Conservation (phyloP, 2,888 invertebrate species). For the Eristalis pertinax region DNA sequence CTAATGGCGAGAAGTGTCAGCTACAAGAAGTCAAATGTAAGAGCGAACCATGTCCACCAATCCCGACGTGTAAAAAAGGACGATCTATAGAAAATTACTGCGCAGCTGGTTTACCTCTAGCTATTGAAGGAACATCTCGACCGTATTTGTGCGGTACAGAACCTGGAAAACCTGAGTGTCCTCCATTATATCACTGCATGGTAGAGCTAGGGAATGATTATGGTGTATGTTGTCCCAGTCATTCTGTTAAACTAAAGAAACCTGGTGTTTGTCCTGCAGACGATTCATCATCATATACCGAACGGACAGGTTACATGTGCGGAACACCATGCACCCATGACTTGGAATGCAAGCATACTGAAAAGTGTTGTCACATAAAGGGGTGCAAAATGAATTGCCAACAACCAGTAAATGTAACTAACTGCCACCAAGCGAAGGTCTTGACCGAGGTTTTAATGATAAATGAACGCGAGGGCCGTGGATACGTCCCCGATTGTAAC, state of each 20-base stretch:
- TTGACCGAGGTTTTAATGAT: slow-evolving; percentile 89
- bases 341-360: slow-evolving; percentile 90
- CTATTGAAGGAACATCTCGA: slow-evolving; percentile 87
- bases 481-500: slow-evolving; percentile 92
- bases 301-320: slow-evolving; percentile 82
- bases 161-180: slow-evolving; percentile 91
- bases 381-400: slow-evolving; percentile 89
- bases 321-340: slow-evolving; percentile 89
- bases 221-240: slow-evolving; percentile 92
- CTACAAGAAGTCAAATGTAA: slow-evolving; percentile 90
- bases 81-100: slow-evolving; percentile 90
- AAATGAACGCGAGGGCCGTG: slow-evolving; percentile 90
- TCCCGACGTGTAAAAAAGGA: slow-evolving; percentile 91
- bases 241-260: slow-evolving; percentile 87
- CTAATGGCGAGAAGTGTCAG: slow-evolving; percentile 89
- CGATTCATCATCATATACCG: slow-evolving; percentile 79
- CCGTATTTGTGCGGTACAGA: slow-evolving; percentile 92
- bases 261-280: slow-evolving; percentile 88
- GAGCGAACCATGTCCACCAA: slow-evolving; percentile 90
- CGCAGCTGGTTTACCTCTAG: slow-evolving; percentile 88
- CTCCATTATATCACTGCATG: slow-evolving; percentile 90
- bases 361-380: slow-evolving; percentile 90
- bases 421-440: slow-evolving; percentile 89
- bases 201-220: slow-evolving; percentile 92
- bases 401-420: slow-evolving; percentile 88